phyloP scores from a whole-genome alignment of 2,113 vertebrate species.

The Cheilinus undulatus region DNA sequence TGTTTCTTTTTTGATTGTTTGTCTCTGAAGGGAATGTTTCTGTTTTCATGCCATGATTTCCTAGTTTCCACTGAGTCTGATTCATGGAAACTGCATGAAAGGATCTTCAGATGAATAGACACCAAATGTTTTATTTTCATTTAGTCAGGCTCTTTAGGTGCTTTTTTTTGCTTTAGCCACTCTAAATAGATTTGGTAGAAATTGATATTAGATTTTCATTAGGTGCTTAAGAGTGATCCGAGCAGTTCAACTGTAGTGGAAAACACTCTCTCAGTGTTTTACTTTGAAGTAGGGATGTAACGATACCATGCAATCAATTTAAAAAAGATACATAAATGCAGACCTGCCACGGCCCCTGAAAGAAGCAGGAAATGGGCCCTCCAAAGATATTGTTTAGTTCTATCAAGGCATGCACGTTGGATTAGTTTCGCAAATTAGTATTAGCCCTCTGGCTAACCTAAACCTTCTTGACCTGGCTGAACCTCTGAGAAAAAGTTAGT shows the following conservation, averaged over 20 bases:
- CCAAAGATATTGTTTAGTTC: too few relatives aligned
- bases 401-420: too few relatives aligned
- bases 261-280: constrained; percentile 3
- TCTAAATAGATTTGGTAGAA: neutral
- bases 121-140: constrained; percentile 28
- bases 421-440: too few relatives aligned
- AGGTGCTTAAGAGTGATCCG: neutral
- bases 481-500: too few relatives aligned
- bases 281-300: too few relatives aligned
- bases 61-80: constrained; percentile 35
- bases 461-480: too few relatives aligned
- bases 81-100: constrained; percentile 48
- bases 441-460: too few relatives aligned
- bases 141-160: constrained; percentile 11
- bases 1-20: constrained; percentile 33
- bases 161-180: constrained; percentile 1
- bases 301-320: too few relatives aligned
- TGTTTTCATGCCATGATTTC: constrained; percentile 38
- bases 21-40: constrained; percentile 45
- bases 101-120: constrained; percentile 29
- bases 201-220: neutral
- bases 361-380: too few relatives aligned
- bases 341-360: too few relatives aligned
- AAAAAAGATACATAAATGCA: too few relatives aligned
- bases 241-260: neutral